A percentile compares a stretch with the other conserved stretches of the same genome.
phyloP scores from a whole-genome alignment of 1,140 invertebrate species.

The Anoplolepis gracilipes region DNA sequence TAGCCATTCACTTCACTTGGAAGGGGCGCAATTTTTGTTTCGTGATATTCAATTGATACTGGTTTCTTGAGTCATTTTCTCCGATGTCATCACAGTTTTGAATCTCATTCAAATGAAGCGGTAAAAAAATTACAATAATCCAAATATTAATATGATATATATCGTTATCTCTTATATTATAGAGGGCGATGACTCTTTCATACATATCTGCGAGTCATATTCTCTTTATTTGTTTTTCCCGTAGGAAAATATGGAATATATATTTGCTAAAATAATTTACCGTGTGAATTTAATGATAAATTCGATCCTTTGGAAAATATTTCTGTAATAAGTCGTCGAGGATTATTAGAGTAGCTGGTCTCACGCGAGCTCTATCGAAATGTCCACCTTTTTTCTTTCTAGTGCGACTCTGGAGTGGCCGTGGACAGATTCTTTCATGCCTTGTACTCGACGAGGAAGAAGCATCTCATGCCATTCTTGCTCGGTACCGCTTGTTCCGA shows the following conservation, averaged over 20 bases:
- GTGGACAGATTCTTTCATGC: slow-evolving; percentile 96
- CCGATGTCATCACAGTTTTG: not conserved
- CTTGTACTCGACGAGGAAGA: slow-evolving; percentile 90
- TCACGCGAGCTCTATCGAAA: not conserved
- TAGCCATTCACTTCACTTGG: slow-evolving; percentile 28
- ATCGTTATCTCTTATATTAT: too few relatives aligned
- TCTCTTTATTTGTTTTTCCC: too few relatives aligned
- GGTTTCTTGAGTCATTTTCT: not conserved
- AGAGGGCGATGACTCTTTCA: too few relatives aligned
- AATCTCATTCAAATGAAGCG: not conserved
- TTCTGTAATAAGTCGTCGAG: not conserved
- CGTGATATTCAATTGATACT: not conserved
- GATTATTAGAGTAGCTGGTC: not conserved
- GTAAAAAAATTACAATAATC: not conserved
- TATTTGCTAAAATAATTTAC: not conserved
- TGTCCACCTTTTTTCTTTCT: slow-evolving; percentile 75
- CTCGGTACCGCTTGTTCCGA: slow-evolving; percentile 95
- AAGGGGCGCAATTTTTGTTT: not conserved
- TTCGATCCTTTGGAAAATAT: not conserved
- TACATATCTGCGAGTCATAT: too few relatives aligned
- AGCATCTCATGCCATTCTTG: slow-evolving; percentile 91
- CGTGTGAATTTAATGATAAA: not conserved
- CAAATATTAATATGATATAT: not conserved
- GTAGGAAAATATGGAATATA: too few relatives aligned
- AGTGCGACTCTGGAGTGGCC: slow-evolving; percentile 96